phyloP scores from a whole-genome alignment of 1,140 invertebrate genomes.

The Eciton burchellii region DNA sequence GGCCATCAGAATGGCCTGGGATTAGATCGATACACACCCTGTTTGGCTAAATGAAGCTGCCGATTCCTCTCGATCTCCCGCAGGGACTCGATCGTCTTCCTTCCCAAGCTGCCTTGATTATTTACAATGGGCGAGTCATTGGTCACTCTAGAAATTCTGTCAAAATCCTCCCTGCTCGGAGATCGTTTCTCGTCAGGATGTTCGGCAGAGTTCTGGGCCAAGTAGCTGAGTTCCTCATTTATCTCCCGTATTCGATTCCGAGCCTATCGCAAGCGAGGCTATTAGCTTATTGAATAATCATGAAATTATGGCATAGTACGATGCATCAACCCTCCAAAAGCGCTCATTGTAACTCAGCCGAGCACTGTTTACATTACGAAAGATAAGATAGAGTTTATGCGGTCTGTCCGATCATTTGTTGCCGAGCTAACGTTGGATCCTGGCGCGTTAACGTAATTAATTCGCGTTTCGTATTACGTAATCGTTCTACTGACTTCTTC shows the following conservation, averaged over 20 bases:
- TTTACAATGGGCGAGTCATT: slow-evolving; percentile 92
- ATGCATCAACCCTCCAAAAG: slow-evolving; percentile 7
- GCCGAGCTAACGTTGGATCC: slow-evolving; percentile 3
- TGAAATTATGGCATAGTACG: neutral
- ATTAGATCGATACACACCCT: slow-evolving; percentile 88
- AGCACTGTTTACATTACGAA: neutral
- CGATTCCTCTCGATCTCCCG: slow-evolving; percentile 96
- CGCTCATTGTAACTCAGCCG: too few relatives aligned
- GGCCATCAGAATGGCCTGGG: neutral
- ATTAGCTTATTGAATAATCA: slow-evolving; percentile 7
- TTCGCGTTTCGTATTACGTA: slow-evolving; percentile 1
- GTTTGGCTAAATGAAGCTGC: slow-evolving; percentile 94
- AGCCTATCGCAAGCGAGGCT: slow-evolving; percentile 77
- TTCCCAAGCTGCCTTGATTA: slow-evolving; percentile 89
- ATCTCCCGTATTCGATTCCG: slow-evolving; percentile 87
- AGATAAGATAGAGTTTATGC: neutral
- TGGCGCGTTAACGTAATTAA: too few relatives aligned
- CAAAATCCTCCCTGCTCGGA: slow-evolving; percentile 93
- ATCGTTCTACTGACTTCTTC: slow-evolving; percentile 85
- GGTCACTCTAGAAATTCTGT: slow-evolving; percentile 94
- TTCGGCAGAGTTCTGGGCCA: slow-evolving; percentile 85
- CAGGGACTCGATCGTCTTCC: slow-evolving; percentile 94
- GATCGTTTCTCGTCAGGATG: slow-evolving; percentile 86
- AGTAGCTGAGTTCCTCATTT: slow-evolving; percentile 87
- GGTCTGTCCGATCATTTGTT: slow-evolving; percentile 17